Conservation (phyloP, 2,113 vertebrate genomes). For the Paramisgurnus dabryanus region DNA sequence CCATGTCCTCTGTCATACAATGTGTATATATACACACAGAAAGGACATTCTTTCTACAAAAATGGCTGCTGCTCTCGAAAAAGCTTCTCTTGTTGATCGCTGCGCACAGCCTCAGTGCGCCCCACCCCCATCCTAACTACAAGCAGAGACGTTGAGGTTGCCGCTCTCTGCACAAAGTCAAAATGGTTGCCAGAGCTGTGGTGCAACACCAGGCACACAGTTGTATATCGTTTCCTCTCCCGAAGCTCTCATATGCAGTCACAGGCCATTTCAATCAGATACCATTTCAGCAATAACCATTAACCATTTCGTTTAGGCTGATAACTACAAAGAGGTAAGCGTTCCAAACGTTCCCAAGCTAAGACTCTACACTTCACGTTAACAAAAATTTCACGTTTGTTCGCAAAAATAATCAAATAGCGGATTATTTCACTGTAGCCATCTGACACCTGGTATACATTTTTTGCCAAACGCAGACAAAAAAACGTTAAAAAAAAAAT, state of each 20-base stretch:
- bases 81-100: slow-evolving; percentile 63
- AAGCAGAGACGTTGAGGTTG: slow-evolving; percentile 15
- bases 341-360: no score
- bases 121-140: slow-evolving; percentile 53
- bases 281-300: not conserved
- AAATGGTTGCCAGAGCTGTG: slow-evolving; percentile 71
- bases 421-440: no score
- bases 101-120: slow-evolving; percentile 51
- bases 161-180: slow-evolving; percentile 62
- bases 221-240: not conserved
- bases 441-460: not conserved
- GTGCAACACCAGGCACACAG: not conserved
- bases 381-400: no score
- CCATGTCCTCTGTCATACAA: not conserved
- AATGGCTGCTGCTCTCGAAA: slow-evolving; percentile 40
- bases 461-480: not conserved
- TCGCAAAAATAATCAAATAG: no score
- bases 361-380: no score
- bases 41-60: slow-evolving; percentile 3
- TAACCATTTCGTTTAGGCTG: no score
- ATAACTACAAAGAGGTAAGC: no score
- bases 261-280: not conserved
- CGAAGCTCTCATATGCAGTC: not conserved
- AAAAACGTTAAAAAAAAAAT: not conserved
- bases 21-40: not conserved